Base-by-base conservation (phyloP, 2,797 vertebrate genomes). In the Cyclura pinguis region DNA sequence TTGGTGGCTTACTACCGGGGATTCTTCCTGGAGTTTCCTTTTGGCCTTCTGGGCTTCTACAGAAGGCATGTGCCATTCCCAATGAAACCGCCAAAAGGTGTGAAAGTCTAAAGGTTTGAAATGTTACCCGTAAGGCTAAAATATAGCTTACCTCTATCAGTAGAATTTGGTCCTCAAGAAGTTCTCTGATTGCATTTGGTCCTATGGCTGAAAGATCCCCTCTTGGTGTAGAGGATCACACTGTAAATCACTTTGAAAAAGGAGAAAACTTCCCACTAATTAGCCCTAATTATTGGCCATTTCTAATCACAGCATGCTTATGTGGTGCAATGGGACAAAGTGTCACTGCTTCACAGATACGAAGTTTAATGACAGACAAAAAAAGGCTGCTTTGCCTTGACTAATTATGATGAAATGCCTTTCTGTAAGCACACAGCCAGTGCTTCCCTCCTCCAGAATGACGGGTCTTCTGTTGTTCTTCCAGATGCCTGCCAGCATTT, bases 401-500 rank as follows among this genome's bases (percentile, higher is more conserved):
- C 2, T 84, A 72, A 8, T 80, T 88, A 89, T 47, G 78, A 89
- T 84, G 85, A 88, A 78, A 42, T 72, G 85, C 55, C 74, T 90
- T 87, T 93, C 85, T 0, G 0, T 74, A 85, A 80, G 84, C 64
- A 85, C 38, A 62, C 0, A 0, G 64, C 59, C 83, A 62, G 55
- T 93, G 57, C 62, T 87, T 95, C 90, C 72, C 86, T 83, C 16
- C 81, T 89, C 84, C 77, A 64, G 92, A 89, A 74, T 74, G 85
- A 91, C 94, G 55, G 90, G 50, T 87, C 87, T 74, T 91, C 88
- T 94, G 92, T 93, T 1, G 69, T 92, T 93, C 91, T 90, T 86
- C 0, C 6, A 92, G 88, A 89, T 93, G 95, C 94, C 92, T 84
- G 8, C 24, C n/a, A 62, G 74, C 89, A 91, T 89, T 95, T 94